These are phyloP conservation scores for Delphinapterus leucas DNA, from an alignment of 2,113 vertebrate species.

Conservation along the genomic window DNA sequence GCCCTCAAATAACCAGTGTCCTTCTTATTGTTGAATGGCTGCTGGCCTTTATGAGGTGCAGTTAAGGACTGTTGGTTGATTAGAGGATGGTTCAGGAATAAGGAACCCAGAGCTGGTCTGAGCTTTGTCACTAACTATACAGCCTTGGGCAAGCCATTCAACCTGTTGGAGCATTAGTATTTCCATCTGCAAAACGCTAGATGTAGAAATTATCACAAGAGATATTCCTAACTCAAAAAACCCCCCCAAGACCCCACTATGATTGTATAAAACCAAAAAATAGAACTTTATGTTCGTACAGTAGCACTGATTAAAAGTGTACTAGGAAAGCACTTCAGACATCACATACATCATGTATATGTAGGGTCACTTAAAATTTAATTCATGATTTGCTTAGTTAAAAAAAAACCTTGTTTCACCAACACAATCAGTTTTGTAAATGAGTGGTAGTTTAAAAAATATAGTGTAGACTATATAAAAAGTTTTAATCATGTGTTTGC, in stretches of 20 bases:
- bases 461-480: neutral
- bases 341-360: neutral
- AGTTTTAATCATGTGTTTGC: neutral
- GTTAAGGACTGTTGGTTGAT: neutral
- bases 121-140: neutral
- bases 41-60: neutral
- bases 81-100: neutral
- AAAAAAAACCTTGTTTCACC: neutral
- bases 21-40: neutral
- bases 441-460: neutral
- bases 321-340: neutral
- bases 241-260: too few species aligned
- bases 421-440: neutral
- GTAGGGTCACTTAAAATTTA: neutral
- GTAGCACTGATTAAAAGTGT: neutral
- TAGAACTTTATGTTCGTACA: neutral
- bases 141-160: neutral
- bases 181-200: neutral
- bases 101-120: neutral
- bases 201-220: neutral
- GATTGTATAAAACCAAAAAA: neutral
- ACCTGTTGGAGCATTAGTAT: neutral
- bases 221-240: neutral
- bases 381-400: neutral
- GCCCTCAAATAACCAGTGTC: neutral